Evolutionary conservation across 2,113 vertebrate species (phyloP).

Genomic region (Clarias batrachus): DNA sequence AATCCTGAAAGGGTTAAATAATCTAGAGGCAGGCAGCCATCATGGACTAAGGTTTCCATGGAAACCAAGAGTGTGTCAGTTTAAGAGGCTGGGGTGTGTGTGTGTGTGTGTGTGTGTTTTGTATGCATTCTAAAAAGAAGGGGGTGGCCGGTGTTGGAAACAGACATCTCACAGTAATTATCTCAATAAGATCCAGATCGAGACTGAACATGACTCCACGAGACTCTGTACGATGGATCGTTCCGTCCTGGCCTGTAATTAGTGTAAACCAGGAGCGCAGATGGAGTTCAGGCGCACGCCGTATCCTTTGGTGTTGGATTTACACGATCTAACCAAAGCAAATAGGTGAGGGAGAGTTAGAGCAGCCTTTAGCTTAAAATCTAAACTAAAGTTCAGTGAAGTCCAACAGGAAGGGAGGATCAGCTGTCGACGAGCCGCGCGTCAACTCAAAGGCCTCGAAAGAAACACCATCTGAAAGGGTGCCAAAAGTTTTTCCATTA

Average conservation of each 20-base stretch:
- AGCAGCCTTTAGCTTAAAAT: not conserved
- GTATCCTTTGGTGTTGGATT: not conserved
- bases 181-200: slow-evolving; percentile 5
- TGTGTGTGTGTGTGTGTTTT: not conserved
- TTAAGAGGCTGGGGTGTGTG: slow-evolving; percentile 27
- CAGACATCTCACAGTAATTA: slow-evolving; percentile 22
- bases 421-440: not conserved
- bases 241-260: slow-evolving; percentile 23
- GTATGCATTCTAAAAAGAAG: not conserved
- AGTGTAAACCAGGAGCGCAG: slow-evolving; percentile 2
- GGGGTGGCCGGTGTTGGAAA: not conserved
- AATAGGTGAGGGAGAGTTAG: not conserved
- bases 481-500: slow-evolving; percentile 8
- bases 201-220: not conserved
- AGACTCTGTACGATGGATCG: not conserved
- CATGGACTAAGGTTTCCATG: slow-evolving; percentile 48
- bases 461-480: not conserved
- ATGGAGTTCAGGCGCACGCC: not conserved
- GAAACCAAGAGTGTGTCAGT: slow-evolving; percentile 46
- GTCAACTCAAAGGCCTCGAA: not conserved
- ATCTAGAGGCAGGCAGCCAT: slow-evolving; percentile 35
- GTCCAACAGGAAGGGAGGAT: not conserved
- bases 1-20: slow-evolving; percentile 31
- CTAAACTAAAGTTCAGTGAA: not conserved
- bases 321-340: not conserved